A percentile compares a stretch with the other conserved stretches of the same genome.
phyloP scores from a whole-genome alignment of 1,140 invertebrate species.

The Leptestheria dahalacensis region DNA sequence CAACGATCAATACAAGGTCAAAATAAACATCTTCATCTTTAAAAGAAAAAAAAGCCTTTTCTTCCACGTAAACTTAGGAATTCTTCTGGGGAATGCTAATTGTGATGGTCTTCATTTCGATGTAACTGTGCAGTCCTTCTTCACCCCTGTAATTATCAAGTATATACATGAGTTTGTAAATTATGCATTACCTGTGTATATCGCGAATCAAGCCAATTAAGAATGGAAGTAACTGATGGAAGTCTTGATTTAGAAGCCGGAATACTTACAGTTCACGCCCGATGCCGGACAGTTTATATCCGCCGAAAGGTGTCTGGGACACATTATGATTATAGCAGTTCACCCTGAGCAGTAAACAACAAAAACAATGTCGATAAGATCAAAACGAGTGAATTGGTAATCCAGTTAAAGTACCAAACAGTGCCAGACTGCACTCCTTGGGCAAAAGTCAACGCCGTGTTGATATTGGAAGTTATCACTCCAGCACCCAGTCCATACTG shows the following conservation, averaged over 20 bases:
- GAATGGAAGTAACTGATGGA: too few species aligned
- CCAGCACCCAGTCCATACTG: constrained; percentile 55
- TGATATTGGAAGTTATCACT: constrained; percentile 35
- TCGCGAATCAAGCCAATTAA: too few species aligned
- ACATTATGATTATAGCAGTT: constrained; percentile 64
- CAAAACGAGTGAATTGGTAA: neutral
- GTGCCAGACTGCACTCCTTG: constrained; percentile 34
- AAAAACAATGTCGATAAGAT: constrained; percentile 1
- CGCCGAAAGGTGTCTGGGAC: constrained; percentile 68
- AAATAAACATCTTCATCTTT: too few species aligned
- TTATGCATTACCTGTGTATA: too few species aligned
- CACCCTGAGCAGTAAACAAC: constrained; percentile 40
- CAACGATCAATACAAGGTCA: neutral
- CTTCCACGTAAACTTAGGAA: neutral
- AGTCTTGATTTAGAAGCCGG: too few species aligned
- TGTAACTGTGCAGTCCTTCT: constrained; percentile 55
- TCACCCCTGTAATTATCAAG: constrained; percentile 39
- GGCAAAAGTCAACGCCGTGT: constrained; percentile 28
- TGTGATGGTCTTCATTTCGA: constrained; percentile 58
- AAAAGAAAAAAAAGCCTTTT: too few species aligned
- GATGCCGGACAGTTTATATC: constrained; percentile 69
- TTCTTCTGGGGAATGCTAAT: constrained; percentile 23
- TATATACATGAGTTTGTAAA: too few species aligned
- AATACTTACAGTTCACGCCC: constrained; percentile 65
- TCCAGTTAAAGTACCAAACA: constrained; percentile 30